Conservation (phyloP, 1,140 invertebrate species). For the Pogonomyrmex californicus region DNA sequence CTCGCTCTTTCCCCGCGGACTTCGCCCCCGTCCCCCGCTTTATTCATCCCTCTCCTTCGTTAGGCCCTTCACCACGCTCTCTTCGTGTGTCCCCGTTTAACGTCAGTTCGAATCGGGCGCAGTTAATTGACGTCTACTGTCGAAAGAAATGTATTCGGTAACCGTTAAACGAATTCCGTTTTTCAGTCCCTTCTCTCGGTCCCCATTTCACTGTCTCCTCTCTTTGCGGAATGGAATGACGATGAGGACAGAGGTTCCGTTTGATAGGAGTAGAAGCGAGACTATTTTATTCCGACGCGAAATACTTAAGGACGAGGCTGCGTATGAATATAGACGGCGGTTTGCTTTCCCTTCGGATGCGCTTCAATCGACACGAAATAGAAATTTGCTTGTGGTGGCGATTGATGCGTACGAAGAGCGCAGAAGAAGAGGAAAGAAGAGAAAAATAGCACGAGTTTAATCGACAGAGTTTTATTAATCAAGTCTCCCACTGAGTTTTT, state of each 20-base stretch:
- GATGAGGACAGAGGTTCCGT: conserved; percentile 21
- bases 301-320: conserved; percentile 44
- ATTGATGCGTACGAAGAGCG: conserved; percentile 2
- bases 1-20: neutral
- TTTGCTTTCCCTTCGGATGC: conserved; percentile 17
- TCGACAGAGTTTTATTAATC: conserved; percentile 47
- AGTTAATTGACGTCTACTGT: conserved; percentile 76
- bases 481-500: neutral
- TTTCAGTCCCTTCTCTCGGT: conserved; percentile 23
- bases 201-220: neutral
- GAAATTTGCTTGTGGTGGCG: conserved; percentile 28
- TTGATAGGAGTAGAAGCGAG: conserved; percentile 6
- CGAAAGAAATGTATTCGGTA: conserved; percentile 78
- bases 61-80: conserved; percentile 36
- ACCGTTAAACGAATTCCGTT: conserved; percentile 75
- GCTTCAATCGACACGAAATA: conserved; percentile 24
- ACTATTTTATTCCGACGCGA: conserved; percentile 56
- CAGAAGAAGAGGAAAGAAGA: neutral
- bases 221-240: conserved; percentile 51
- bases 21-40: neutral
- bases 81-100: conserved; percentile 66
- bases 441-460: conserved; percentile 17
- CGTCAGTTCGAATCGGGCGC: conserved; percentile 73
- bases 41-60: conserved; percentile 45
- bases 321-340: conserved; percentile 49